These are phyloP conservation scores for Crocidura indochinensis DNA, from an alignment of 2,797 vertebrate genomes.

Conservation along the genomic window DNA sequence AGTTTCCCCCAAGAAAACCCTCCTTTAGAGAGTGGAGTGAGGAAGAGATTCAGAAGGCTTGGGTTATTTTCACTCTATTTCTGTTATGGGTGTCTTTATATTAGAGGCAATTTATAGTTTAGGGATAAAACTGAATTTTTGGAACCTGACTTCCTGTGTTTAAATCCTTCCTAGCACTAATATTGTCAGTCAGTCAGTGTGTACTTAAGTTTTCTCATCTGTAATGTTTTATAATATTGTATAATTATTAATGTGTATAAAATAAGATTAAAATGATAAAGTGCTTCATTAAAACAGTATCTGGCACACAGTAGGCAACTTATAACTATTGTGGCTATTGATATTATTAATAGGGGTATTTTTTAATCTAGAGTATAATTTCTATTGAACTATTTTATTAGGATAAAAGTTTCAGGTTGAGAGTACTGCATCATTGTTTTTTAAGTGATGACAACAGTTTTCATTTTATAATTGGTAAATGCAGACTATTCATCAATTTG, in stretches of 20 bases:
- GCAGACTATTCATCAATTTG: neutral
- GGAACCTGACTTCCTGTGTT: constrained; percentile 28
- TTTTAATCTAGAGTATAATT: constrained; percentile 61
- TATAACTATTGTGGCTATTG: constrained; percentile 54
- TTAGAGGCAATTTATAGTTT: constrained; percentile 14
- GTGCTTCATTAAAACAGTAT: constrained; percentile 53
- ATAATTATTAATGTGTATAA: constrained; percentile 44
- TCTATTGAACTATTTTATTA: constrained; percentile 68
- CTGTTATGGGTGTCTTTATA: constrained; percentile 59
- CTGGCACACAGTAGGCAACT: constrained; percentile 39
- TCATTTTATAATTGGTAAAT: constrained; percentile 69
- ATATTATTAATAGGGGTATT: constrained; percentile 60
- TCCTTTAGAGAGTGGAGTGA: constrained; percentile 14
- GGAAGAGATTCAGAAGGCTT: constrained; percentile 30
- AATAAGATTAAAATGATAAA: constrained; percentile 62
- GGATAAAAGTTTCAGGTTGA: constrained; percentile 67
- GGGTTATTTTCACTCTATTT: constrained; percentile 66
- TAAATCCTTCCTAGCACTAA: constrained; percentile 55
- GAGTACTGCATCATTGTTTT: constrained; percentile 57
- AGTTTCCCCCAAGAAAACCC: neutral
- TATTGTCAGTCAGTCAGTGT: constrained; percentile 58
- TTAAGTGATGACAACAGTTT: constrained; percentile 52
- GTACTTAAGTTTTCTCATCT: constrained; percentile 56
- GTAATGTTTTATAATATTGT: constrained; percentile 4
- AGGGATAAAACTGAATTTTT: constrained; percentile 32